Percentiles rank a stretch among this genome's conserved stretches.
Evolutionary conservation across 2,113 vertebrate species (phyloP).

Genomic region (Amblyornis subalaris): DNA sequence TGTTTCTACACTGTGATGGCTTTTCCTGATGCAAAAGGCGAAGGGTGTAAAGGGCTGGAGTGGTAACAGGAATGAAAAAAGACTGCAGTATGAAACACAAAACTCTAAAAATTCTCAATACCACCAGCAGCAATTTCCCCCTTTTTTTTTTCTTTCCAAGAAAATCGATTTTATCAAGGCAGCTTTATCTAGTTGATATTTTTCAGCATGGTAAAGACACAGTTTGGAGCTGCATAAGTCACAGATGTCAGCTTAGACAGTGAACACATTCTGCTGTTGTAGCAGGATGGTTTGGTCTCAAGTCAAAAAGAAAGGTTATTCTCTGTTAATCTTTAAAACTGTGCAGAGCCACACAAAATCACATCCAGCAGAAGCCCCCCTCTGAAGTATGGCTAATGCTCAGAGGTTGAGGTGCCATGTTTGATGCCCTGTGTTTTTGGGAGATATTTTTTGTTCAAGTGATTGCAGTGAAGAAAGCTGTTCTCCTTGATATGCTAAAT

Average conservation of each 20-base stretch:
- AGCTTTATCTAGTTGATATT: constrained; percentile 29
- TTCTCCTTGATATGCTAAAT: constrained; percentile 68
- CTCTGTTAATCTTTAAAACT: constrained; percentile 8
- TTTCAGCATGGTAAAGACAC: background rate
- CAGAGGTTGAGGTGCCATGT: background rate
- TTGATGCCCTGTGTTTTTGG: constrained; percentile 12
- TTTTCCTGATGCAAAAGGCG: constrained; percentile 45
- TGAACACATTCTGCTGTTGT: background rate
- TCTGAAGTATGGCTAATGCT: background rate
- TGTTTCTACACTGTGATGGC: constrained; percentile 38
- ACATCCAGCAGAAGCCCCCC: background rate
- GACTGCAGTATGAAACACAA: constrained; percentile 7
- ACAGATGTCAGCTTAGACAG: background rate
- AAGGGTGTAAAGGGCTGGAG: constrained; percentile 41
- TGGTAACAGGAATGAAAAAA: constrained; percentile 45
- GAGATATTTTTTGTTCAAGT: background rate
- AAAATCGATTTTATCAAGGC: constrained; percentile 47
- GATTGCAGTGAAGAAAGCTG: background rate
- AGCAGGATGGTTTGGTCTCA: background rate
- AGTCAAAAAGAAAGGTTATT: constrained; percentile 13
- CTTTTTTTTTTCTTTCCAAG: constrained; percentile 26
- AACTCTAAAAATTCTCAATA: constrained; percentile 50
- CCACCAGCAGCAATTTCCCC: constrained; percentile 27
- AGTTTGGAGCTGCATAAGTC: background rate
- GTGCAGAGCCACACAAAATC: background rate